phyloP scores from a whole-genome alignment of 2,113 vertebrate species.

The Megaleporinus macrocephalus region DNA sequence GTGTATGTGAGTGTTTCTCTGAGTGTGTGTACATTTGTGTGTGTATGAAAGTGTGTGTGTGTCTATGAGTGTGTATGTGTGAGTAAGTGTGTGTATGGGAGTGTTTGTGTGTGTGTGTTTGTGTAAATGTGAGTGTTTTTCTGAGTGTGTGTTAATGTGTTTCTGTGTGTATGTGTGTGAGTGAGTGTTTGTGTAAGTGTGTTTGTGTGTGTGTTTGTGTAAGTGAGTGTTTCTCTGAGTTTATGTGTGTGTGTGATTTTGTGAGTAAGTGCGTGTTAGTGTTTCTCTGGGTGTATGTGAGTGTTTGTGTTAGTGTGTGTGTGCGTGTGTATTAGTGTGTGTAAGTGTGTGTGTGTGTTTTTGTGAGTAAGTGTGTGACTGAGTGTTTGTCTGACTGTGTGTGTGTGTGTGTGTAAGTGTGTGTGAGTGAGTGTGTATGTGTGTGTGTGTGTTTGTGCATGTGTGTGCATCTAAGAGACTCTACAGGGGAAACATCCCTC shows the following conservation, averaged over 20 bases:
- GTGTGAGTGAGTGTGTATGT: constrained; percentile 32
- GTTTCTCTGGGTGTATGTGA: neutral
- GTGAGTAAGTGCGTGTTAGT: too few species aligned
- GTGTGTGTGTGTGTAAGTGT: neutral
- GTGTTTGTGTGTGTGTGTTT: neutral
- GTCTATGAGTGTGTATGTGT: neutral
- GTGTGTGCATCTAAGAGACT: neutral
- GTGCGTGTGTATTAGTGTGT: constrained; percentile 1
- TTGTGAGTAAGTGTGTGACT: constrained; percentile 3
- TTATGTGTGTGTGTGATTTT: constrained; percentile 20
- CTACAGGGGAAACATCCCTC: constrained; percentile 34
- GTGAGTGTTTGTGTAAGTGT: too few species aligned
- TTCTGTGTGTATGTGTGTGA: constrained; percentile 5
- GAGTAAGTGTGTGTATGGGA: too few species aligned
- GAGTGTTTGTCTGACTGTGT: too few species aligned
- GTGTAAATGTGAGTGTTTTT: too few species aligned
- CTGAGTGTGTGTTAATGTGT: constrained; percentile 31
- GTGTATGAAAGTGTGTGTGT: constrained; percentile 4
- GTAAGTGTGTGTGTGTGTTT: constrained; percentile 34
- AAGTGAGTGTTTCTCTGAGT: constrained; percentile 23
- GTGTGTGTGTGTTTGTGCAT: neutral
- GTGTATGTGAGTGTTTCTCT: too few species aligned
- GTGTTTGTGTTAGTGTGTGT: neutral
- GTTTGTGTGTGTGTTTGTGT: neutral
- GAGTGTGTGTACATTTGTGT: neutral